phyloP scores from a whole-genome alignment of 1,140 invertebrate species.

The Pygmarrhopalites habei region DNA sequence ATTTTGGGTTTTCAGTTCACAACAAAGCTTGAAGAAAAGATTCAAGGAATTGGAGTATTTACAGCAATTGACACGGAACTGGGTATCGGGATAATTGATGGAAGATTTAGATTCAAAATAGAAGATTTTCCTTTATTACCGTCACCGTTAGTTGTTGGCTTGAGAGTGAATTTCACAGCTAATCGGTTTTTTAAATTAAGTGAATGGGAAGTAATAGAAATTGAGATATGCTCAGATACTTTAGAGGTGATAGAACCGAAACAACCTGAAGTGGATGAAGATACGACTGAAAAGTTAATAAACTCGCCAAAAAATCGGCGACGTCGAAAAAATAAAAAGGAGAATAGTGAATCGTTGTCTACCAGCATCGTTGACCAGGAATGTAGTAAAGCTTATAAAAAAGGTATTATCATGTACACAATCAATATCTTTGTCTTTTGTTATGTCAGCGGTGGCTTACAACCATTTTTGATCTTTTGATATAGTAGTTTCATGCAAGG shows the following conservation, averaged over 20 bases:
- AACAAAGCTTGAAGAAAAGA: neutral
- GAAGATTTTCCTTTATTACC: neutral
- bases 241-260: neutral
- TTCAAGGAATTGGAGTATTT: conserved; percentile 12
- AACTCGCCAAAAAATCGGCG: neutral
- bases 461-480: too few species aligned
- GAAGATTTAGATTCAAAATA: conserved; percentile 6
- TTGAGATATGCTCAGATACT: neutral
- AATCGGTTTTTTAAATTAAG: neutral
- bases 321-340: neutral
- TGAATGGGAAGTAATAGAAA: neutral
- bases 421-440: too few species aligned
- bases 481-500: too few species aligned
- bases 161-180: conserved; percentile 14
- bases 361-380: too few species aligned
- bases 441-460: too few species aligned
- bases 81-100: conserved; percentile 18
- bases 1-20: too few species aligned
- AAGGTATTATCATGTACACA: too few species aligned
- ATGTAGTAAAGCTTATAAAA: too few species aligned
- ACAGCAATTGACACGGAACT: conserved; percentile 3
- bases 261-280: neutral
- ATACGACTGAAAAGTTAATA: neutral
- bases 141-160: neutral
- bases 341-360: neutral